Evolutionary conservation across 2,113 vertebrate species (phyloP), one percentile per base, ranked within the genome.

Genomic region (Labeo catla): DNA sequence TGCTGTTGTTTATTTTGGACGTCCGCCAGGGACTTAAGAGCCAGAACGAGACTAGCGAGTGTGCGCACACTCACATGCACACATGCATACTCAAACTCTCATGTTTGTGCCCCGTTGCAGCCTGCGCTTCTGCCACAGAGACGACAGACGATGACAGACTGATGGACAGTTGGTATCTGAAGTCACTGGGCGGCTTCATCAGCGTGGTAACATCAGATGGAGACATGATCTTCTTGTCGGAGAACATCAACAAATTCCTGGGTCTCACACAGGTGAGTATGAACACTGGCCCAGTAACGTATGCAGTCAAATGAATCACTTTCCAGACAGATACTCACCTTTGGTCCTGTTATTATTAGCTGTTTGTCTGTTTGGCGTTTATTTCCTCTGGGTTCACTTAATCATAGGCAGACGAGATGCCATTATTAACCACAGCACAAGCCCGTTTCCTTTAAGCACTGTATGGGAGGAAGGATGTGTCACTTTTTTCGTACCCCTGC

Each of bases 181-280:
- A 98, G 91, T 97, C 97, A 90, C 94, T 99, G 93, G 98, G 99
- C 92, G 98, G 98, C 81, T 99, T 99, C 93, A 91, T 99, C 90
- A 96, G 97, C 0, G 97, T 99, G 92, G 96, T 99, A 90, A 99
- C 98, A 50, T 96, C 98, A 59, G 98, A 99, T 72, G 98, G 98
- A n/a, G 98, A 99, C 92, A 98, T 99, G 93, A 96, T 99, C 92
- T 99, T 99, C 91, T 91, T 99, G 91, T 99, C 98, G 0, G 98
- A 99, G 92, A 99, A 99, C 93, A 96, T 99, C 96, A 98, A 94
- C 96, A 99, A 98, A 90, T 98, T 97, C 89, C 96, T 99, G 97
- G 98, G 98, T 81, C 96, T 99, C 81, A 97, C 98, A 28, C 98
- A 99, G 97, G 98, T 99, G 73, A 87, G 86, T 39, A 39, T 21